phyloP scores from a whole-genome alignment of 2,113 vertebrate species.

The Platycercus adscitus region DNA sequence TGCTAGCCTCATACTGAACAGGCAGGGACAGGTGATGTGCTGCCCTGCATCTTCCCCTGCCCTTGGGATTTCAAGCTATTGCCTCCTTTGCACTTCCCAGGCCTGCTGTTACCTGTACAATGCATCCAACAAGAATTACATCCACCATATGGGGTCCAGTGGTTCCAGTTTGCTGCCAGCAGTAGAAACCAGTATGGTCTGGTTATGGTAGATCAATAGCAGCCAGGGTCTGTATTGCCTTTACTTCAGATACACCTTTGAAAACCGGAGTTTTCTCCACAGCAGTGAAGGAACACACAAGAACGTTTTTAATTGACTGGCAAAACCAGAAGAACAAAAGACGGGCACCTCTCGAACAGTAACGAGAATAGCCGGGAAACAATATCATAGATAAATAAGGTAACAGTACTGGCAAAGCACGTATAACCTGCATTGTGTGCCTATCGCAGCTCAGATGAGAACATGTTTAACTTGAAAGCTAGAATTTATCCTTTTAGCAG shows the following conservation, averaged over 20 bases:
- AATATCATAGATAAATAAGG: not conserved
- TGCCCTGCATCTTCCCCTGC: not conserved
- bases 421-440: not conserved
- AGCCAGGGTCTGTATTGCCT: not conserved
- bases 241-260: not conserved
- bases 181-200: not conserved
- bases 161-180: not conserved
- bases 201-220: rapidly evolving
- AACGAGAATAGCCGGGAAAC: not conserved
- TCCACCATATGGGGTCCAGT: rapidly evolving
- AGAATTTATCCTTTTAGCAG: not conserved
- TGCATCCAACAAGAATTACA: not conserved
- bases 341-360: not conserved
- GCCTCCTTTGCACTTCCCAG: not conserved
- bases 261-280: not conserved
- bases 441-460: not conserved
- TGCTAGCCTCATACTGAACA: not conserved
- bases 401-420: not conserved
- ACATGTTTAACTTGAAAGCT: not conserved
- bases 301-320: not conserved
- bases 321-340: not conserved
- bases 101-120: too few species aligned
- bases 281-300: not conserved
- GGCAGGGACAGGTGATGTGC: not conserved
- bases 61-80: not conserved